Evolutionary conservation across 1,140 invertebrate species (phyloP).

Genomic region (Pinna nobilis): DNA sequence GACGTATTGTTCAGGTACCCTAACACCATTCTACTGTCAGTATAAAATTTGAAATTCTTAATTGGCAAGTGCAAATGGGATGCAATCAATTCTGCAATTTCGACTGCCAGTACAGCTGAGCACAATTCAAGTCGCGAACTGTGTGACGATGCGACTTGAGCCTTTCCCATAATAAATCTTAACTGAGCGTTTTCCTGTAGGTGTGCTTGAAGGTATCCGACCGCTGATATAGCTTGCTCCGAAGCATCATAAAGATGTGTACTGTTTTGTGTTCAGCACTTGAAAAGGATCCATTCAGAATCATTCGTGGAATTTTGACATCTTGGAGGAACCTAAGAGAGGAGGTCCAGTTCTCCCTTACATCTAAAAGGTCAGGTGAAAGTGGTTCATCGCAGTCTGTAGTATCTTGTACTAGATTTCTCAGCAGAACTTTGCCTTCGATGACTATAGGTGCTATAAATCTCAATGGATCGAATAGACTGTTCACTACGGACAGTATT

Average conservation of each 20-base stretch:
- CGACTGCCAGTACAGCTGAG: slow-evolving; percentile 29
- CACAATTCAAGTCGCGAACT: slow-evolving; percentile 29
- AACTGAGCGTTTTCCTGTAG: neutral
- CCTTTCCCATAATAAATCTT: neutral
- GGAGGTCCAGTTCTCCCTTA: neutral
- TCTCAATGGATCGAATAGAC: neutral
- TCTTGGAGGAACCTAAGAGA: neutral
- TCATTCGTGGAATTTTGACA: neutral
- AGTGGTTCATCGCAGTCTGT: neutral
- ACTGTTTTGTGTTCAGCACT: neutral
- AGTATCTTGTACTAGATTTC: neutral
- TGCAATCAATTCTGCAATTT: slow-evolving; percentile 14
- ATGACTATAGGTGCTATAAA: neutral
- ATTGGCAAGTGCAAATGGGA: neutral
- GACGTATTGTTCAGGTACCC: neutral
- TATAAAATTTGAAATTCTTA: slow-evolving; percentile 1
- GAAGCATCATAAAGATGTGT: neutral
- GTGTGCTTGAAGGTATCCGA: neutral
- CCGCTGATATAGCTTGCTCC: neutral
- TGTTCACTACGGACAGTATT: neutral
- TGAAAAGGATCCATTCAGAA: neutral
- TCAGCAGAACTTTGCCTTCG: neutral
- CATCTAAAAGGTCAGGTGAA: neutral
- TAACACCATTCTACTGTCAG: slow-evolving; percentile 6
- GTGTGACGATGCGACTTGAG: neutral